Conservation (phyloP, 1,140 invertebrate genomes). For the Caerostris darwini region DNA sequence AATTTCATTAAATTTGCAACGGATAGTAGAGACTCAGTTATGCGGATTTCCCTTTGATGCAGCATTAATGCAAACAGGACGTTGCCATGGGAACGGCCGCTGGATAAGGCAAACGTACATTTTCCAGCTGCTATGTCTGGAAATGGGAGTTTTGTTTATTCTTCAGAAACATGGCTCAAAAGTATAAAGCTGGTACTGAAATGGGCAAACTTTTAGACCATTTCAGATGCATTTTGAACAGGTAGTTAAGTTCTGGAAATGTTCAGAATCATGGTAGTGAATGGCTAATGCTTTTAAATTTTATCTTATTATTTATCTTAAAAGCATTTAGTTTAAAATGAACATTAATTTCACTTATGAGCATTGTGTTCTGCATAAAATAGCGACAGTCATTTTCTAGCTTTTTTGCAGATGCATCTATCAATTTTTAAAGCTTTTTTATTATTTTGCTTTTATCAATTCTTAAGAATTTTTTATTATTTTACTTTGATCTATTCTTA, state of each 20-base stretch:
- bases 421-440: too few relatives aligned
- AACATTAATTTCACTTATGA: too few relatives aligned
- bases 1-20: slow-evolving; percentile 35
- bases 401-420: too few relatives aligned
- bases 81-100: slow-evolving; percentile 24
- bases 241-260: not conserved
- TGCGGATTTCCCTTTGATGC: not conserved
- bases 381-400: too few relatives aligned
- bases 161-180: not conserved
- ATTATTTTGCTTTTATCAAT: too few relatives aligned
- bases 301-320: too few relatives aligned
- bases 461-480: too few relatives aligned
- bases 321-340: too few relatives aligned
- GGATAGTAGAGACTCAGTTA: not conserved
- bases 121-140: slow-evolving; percentile 11
- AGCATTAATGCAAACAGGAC: not conserved
- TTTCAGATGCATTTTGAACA: not conserved
- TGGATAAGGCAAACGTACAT: not conserved
- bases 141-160: not conserved
- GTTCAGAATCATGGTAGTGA: not conserved
- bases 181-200: not conserved
- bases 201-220: not conserved
- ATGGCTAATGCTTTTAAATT: too few relatives aligned
- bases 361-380: too few relatives aligned
- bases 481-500: too few relatives aligned